Percentiles rank a stretch among this genome's conserved stretches.
Conservation (phyloP, 2,888 invertebrate genomes). For the Bellardia bayeri region DNA sequence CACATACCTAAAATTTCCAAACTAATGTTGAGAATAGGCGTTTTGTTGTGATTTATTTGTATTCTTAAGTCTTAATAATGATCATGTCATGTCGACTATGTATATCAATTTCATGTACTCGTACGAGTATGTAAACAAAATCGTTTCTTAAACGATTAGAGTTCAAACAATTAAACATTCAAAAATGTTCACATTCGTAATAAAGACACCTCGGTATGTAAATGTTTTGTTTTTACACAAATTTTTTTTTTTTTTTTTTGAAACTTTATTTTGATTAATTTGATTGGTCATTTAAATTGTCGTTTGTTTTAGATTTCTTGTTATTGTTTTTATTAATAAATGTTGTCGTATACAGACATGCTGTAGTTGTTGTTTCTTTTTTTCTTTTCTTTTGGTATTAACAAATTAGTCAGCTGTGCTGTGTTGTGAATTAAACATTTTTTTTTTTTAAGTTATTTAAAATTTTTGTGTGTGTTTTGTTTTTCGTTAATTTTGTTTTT, state of each 20-base stretch:
- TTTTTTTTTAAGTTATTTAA: constrained; percentile 11
- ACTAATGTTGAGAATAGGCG: too few relatives aligned
- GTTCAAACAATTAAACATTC: constrained; percentile 2
- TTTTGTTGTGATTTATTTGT: too few relatives aligned
- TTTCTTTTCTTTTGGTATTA: constrained; percentile 13
- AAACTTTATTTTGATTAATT: constrained; percentile 60
- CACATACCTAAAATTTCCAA: too few relatives aligned
- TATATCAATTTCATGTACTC: too few relatives aligned
- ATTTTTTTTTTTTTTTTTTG: not conserved
- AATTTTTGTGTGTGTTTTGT: not conserved
- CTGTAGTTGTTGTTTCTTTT: not conserved
- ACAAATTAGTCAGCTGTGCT: constrained; percentile 59
- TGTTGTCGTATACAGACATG: not conserved
- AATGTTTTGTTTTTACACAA: not conserved
- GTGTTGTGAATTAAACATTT: constrained; percentile 58
- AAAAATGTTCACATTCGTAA: not conserved
- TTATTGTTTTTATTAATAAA: constrained; percentile 16
- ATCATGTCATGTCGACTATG: too few relatives aligned
- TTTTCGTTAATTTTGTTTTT: constrained; percentile 42
- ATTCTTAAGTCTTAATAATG: too few relatives aligned
- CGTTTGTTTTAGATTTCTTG: constrained; percentile 55
- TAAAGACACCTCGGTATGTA: not conserved
- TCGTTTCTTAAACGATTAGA: not conserved
- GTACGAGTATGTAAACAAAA: too few relatives aligned
- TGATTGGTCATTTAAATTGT: constrained; percentile 64